Conservation (phyloP, 2,797 vertebrate species). For the Tragopan temminckii region DNA sequence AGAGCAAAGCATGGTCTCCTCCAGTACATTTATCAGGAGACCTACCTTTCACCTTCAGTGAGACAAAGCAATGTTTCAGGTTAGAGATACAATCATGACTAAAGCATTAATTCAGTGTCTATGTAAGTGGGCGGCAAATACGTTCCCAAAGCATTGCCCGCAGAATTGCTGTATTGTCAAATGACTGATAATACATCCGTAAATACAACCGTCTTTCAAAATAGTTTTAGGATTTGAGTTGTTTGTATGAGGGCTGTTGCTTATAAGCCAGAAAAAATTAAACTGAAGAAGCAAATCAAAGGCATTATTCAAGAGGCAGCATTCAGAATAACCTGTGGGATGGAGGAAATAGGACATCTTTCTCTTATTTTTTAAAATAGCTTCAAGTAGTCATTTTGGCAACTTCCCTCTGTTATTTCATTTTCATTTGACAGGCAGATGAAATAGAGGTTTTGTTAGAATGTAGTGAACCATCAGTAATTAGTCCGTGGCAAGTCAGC, state of each 20-base stretch:
- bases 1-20: background rate
- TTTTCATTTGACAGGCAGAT: conserved; percentile 43
- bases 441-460: conserved; percentile 51
- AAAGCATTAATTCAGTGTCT: conserved; percentile 12
- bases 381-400: background rate
- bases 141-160: background rate
- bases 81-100: background rate
- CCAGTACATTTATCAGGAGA: conserved; percentile 7
- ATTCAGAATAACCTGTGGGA: background rate
- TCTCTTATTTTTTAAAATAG: conserved; percentile 15
- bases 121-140: background rate
- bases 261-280: background rate
- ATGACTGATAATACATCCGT: background rate
- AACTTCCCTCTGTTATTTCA: conserved; percentile 25
- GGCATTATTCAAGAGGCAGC: background rate
- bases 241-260: background rate
- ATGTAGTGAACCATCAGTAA: conserved; percentile 44
- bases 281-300: background rate
- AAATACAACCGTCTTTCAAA: background rate
- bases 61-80: conserved; percentile 29
- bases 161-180: background rate
- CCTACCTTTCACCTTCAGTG: background rate
- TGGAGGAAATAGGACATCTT: background rate
- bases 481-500: background rate
- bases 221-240: background rate